Evolutionary conservation across 2,888 invertebrate genomes (phyloP).

Genomic region (Barypeithes pellucidus): DNA sequence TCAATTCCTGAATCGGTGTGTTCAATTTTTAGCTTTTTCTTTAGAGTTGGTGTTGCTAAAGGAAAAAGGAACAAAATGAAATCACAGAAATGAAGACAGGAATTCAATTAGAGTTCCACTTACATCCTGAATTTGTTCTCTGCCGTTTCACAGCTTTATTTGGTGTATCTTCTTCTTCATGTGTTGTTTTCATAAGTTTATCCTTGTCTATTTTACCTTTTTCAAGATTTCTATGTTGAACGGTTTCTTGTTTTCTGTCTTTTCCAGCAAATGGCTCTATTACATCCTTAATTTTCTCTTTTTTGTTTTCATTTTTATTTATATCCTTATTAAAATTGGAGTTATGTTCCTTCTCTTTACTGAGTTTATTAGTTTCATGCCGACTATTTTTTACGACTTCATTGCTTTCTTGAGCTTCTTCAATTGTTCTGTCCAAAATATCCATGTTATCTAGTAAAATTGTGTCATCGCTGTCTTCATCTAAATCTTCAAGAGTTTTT

Average conservation of each 20-base stretch:
- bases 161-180: conserved; percentile 31
- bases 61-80: not conserved
- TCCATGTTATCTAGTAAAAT: conserved; percentile 65
- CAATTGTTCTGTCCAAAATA: conserved; percentile 64
- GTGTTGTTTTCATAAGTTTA: conserved; percentile 19
- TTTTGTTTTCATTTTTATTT: conserved; percentile 31
- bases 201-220: conserved; percentile 23
- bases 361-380: not conserved
- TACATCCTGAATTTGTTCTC: conserved; percentile 56
- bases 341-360: not conserved
- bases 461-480: conserved; percentile 69
- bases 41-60: conserved; percentile 62
- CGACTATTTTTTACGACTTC: no score
- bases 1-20: conserved; percentile 69
- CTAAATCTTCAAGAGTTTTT: conserved; percentile 78
- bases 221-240: conserved; percentile 7
- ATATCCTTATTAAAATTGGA: not conserved
- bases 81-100: not conserved
- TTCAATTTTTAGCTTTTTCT: conserved; percentile 63
- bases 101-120: conserved; percentile 24
- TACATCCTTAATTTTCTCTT: not conserved
- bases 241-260: conserved; percentile 34
- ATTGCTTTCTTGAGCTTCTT: conserved; percentile 55
- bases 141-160: conserved; percentile 54
- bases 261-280: conserved; percentile 1